phyloP scores from a whole-genome alignment of 2,113 vertebrate genomes.

The Gasterosteus aculeatus region DNA sequence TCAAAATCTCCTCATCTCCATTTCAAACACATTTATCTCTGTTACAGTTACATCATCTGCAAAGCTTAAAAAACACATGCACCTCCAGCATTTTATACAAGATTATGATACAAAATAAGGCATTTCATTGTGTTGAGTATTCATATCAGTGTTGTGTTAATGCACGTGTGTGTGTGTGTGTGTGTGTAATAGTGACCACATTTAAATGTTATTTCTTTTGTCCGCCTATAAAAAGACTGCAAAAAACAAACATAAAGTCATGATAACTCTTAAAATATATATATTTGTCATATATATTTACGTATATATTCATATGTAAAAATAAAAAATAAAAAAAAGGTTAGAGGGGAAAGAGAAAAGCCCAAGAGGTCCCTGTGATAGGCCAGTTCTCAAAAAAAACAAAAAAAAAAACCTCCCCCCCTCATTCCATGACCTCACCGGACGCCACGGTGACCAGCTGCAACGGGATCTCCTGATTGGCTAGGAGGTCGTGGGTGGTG shows the following conservation, averaged over 20 bases:
- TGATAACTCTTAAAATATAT: conserved; percentile 87
- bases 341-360: conserved; percentile 65
- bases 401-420: conserved; percentile 51
- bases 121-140: conserved; percentile 89
- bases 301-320: conserved; percentile 84
- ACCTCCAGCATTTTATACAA: conserved; percentile 99
- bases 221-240: conserved; percentile 99
- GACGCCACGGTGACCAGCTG: conserved; percentile 98
- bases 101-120: conserved; percentile 99
- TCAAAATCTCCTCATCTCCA: conserved; percentile 19
- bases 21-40: conserved; percentile 62
- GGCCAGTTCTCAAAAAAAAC: conserved; percentile 72
- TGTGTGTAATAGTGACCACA: conserved; percentile 87
- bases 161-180: conserved; percentile 70
- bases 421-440: conserved; percentile 98
- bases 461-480: conserved; percentile 97
- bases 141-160: conserved; percentile 69
- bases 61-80: conserved; percentile 97
- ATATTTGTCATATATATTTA: conserved; percentile 86
- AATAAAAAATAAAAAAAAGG: conserved; percentile 51
- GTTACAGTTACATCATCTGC: conserved; percentile 80
- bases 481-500: conserved; percentile 93
- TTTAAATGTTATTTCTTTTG: conserved; percentile 89
- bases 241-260: conserved; percentile 95
- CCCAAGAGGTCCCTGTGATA: conserved; percentile 72